A percentile compares a stretch with the other conserved stretches of the same genome.
Conservation (phyloP, 2,888 invertebrate genomes). For the Meta bourneti region DNA sequence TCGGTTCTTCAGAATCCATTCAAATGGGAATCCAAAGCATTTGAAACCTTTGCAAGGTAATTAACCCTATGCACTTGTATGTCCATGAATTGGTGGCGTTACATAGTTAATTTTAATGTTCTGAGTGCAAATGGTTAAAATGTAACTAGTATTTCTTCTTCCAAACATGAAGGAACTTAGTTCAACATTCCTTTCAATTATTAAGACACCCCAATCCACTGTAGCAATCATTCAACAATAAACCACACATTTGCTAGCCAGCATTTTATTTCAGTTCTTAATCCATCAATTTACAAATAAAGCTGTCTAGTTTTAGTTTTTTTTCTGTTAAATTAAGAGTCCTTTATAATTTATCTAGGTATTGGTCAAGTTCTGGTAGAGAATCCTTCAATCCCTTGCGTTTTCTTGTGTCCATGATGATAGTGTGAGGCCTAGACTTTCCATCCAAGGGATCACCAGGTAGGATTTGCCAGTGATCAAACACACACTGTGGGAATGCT, state of each 20-base stretch:
- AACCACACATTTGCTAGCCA: slow-evolving; percentile 61
- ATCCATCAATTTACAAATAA: slow-evolving; percentile 64
- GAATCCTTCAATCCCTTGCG: slow-evolving; percentile 99
- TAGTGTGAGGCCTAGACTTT: slow-evolving; percentile 81
- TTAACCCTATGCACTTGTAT: too few species aligned
- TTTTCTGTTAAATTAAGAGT: slow-evolving; percentile 50
- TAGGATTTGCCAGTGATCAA: slow-evolving; percentile 99
- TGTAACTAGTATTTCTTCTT: not conserved
- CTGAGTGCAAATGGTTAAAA: not conserved
- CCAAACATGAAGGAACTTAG: not conserved
- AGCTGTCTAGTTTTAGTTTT: slow-evolving; percentile 67
- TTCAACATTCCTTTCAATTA: not conserved
- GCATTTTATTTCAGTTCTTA: slow-evolving; percentile 61
- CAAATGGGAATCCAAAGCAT: not conserved
- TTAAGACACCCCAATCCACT: not conserved
- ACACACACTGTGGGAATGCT: slow-evolving; percentile 99
- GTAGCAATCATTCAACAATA: not conserved
- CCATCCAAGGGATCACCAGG: slow-evolving; percentile 95
- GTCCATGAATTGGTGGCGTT: too few species aligned
- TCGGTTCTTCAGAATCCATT: not conserved
- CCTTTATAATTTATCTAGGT: slow-evolving; percentile 98
- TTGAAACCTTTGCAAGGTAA: too few species aligned
- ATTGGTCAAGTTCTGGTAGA: slow-evolving; percentile 95
- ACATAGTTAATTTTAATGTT: slow-evolving; percentile 4
- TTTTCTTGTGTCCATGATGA: slow-evolving; percentile 91